Base-by-base conservation (phyloP, 1,140 invertebrate species). In the Nixonia krombeini region DNA sequence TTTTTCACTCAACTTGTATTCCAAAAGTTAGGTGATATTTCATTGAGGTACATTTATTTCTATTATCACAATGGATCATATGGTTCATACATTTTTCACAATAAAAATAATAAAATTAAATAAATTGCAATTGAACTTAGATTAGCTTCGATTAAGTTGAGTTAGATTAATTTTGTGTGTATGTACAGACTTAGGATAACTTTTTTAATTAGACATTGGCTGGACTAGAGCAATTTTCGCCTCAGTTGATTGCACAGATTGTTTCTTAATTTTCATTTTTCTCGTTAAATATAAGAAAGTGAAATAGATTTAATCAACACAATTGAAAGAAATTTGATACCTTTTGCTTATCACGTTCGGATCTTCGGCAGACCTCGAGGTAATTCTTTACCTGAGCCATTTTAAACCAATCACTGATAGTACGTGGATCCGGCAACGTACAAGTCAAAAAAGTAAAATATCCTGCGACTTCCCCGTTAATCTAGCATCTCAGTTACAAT, bases 351-450 rank as follows among this genome's bases (percentile, higher is more conserved):
- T 31, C 29, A 31, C 29, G 29, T 31, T n/a, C 8, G 12, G 3
- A 31, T 31, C 29, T 31, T 8, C 9, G 12, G 12, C 12, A n/a
- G 29, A n/a, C 12, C 9, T 10, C 9, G 9, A 10, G 29, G 9
- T 31, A 31, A 31, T 31, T 10, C 29, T 31, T 31, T 31, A 31
- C 29, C 29, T 8, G 8, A 31, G 29, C 29, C 29, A 31, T 31
- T 31, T 31, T n/a, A n/a, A 31, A 10, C 29, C 29, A 31, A 31
- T 31, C 29, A 31, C 29, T n/a, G 29, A 31, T 31, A n/a, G 29
- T n/a, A 31, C 29, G 29, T 31, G 3, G 29, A 31, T 31, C 29
- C 3, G 9, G 9, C 3, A 31, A 31, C 29, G n/a, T n/a, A n/a
- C n/a, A n/a, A n/a, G n/a, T n/a, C n/a, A n/a, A n/a, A n/a, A n/a